Percentiles rank a stretch among this genome's conserved stretches.
These are phyloP conservation scores for Rotaria macrura DNA, from an alignment of 2,888 invertebrate genomes.

Conservation along the genomic window DNA sequence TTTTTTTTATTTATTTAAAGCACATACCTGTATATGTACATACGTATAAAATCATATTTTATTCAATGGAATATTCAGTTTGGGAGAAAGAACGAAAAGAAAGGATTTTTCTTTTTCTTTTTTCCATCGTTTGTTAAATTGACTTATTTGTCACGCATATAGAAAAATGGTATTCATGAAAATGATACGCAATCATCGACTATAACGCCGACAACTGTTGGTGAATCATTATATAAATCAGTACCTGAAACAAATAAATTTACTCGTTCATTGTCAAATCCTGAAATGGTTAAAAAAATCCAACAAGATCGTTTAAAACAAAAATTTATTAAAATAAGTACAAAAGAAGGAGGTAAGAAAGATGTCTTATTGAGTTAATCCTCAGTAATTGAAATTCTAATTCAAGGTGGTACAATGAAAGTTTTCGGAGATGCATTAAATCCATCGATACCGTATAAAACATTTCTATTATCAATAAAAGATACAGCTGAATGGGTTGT, in stretches of 20 bases:
- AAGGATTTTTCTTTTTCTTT: constrained; percentile 35
- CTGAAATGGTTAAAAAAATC: constrained; percentile 95
- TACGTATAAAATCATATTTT: not conserved
- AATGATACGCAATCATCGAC: not conserved
- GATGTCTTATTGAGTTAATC: constrained; percentile 64
- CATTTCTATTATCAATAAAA: constrained; percentile 76
- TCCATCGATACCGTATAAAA: constrained; percentile 95
- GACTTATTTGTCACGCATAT: not conserved
- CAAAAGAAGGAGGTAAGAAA: constrained; percentile 66
- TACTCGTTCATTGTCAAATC: constrained; percentile 95
- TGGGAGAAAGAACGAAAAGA: constrained; percentile 36
- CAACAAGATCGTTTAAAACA: constrained; percentile 90
- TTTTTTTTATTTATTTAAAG: not conserved
- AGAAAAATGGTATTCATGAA: constrained; percentile 1
- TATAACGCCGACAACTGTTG: constrained; percentile 37
- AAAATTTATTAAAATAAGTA: constrained; percentile 85
- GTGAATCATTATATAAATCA: constrained; percentile 57
- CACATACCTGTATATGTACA: not conserved
- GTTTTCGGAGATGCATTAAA: constrained; percentile 92
- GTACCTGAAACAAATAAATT: constrained; percentile 85
- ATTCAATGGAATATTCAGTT: not conserved
- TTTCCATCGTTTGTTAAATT: constrained; percentile 34
- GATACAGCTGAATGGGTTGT: constrained; percentile 86
- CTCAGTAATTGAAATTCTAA: constrained; percentile 38
- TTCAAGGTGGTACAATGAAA: constrained; percentile 52